phyloP scores from a whole-genome alignment of 2,888 invertebrate species.

The Pecten maximus region DNA sequence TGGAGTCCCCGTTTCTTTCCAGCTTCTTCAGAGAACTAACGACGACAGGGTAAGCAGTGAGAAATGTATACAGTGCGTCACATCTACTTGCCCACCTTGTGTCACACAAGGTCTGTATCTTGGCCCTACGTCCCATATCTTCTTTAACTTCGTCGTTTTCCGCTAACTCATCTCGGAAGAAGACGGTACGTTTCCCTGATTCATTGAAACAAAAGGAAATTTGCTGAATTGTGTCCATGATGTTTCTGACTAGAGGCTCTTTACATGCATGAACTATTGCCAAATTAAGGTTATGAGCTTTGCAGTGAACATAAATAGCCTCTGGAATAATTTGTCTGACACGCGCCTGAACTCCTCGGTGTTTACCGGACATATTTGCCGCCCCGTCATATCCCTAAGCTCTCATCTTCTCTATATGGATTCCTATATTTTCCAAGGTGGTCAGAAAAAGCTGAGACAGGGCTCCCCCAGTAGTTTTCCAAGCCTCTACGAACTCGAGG shows the following conservation, averaged over 20 bases:
- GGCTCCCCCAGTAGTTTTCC: constrained; percentile 46
- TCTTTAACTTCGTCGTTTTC: constrained; percentile 8
- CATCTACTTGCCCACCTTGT: constrained; percentile 51
- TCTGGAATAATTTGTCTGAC: too few species aligned
- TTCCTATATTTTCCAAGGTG: constrained; percentile 31
- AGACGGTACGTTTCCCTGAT: too few species aligned
- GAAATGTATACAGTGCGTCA: constrained; percentile 45
- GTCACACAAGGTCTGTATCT: constrained; percentile 51
- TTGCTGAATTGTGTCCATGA: too few species aligned
- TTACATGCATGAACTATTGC: too few species aligned
- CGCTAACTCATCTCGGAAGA: not conserved
- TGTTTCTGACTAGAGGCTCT: too few species aligned
- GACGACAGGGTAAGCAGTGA: constrained; percentile 42
- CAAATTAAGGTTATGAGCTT: too few species aligned
- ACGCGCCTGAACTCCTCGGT: too few species aligned
- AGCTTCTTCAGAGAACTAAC: constrained; percentile 46
- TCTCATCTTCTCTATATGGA: constrained; percentile 47
- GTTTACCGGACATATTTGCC: too few species aligned
- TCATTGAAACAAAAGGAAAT: too few species aligned
- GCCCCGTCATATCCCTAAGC: constrained; percentile 58
- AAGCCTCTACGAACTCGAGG: constrained; percentile 42
- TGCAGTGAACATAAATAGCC: too few species aligned
- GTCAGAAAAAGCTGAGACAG: not conserved
- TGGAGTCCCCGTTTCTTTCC: constrained; percentile 45
- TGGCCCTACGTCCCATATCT: constrained; percentile 35